Conservation (phyloP, 2,888 invertebrate species). For the Sialis lutaria region DNA sequence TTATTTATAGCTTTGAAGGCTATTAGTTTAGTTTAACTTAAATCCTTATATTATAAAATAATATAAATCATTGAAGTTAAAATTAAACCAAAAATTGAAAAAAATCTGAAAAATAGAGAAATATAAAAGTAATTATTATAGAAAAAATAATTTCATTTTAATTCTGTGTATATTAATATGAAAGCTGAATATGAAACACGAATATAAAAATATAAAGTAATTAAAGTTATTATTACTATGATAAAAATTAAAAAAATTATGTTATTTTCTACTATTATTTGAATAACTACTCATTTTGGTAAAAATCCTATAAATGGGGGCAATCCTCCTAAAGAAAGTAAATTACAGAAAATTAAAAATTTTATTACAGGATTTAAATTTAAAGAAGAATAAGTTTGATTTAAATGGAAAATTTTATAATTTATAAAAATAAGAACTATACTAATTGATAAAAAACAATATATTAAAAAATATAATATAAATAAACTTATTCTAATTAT, state of each 20-base stretch:
- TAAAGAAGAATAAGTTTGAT: slow-evolving; percentile 30
- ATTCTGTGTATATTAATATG: slow-evolving; percentile 30
- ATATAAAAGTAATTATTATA: neutral
- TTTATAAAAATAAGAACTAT: slow-evolving; percentile 29
- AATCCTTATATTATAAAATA: slow-evolving; percentile 26
- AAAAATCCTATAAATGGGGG: slow-evolving; percentile 43
- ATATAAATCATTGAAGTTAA: slow-evolving; percentile 14
- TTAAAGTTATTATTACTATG: slow-evolving; percentile 33
- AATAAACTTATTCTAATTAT: slow-evolving; percentile 29
- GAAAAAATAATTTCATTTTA: slow-evolving; percentile 24
- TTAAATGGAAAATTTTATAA: slow-evolving; percentile 30
- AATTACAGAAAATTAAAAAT: slow-evolving; percentile 32
- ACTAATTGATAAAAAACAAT: slow-evolving; percentile 27
- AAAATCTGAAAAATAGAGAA: slow-evolving; percentile 7
- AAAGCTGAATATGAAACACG: slow-evolving; percentile 31
- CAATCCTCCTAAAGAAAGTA: slow-evolving; percentile 37
- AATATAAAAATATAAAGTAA: slow-evolving; percentile 36
- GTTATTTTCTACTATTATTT: slow-evolving; percentile 28
- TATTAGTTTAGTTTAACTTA: slow-evolving; percentile 40
- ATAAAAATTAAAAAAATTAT: slow-evolving; percentile 26
- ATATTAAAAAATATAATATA: slow-evolving; percentile 28
- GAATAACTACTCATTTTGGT: slow-evolving; percentile 40
- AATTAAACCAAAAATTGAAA: slow-evolving; percentile 5
- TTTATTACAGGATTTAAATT: slow-evolving; percentile 25
- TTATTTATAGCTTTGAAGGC: slow-evolving; percentile 45